Evolutionary conservation across 2,888 invertebrate species (phyloP).

Genomic region (Drosophila merina): DNA sequence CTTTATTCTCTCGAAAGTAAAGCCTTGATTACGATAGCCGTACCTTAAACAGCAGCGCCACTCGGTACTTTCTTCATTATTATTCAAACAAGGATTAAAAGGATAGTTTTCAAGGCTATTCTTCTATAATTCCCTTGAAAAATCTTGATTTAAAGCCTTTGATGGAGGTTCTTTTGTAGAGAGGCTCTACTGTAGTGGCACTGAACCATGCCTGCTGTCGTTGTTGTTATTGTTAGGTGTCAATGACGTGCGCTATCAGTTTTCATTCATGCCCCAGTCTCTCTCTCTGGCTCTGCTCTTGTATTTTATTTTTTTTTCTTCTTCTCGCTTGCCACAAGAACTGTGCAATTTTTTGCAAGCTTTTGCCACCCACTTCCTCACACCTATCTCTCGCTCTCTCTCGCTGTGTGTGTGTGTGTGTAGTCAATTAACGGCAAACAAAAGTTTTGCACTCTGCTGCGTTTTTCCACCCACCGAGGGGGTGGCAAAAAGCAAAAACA

Average conservation of each 20-base stretch:
- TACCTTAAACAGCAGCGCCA: too few relatives aligned
- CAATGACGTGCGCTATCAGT: slow-evolving; percentile 77
- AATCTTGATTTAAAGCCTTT: too few relatives aligned
- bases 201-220: slow-evolving; percentile 22
- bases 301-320: not conserved
- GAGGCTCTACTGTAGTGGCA: slow-evolving; percentile 14
- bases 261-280: slow-evolving; percentile 68
- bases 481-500: slow-evolving; percentile 43
- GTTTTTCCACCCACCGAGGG: slow-evolving; percentile 19
- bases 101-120: too few relatives aligned
- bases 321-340: slow-evolving; percentile 3
- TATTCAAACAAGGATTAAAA: too few relatives aligned
- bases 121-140: too few relatives aligned
- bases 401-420: slow-evolving; percentile 49
- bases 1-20: too few relatives aligned
- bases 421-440: slow-evolving; percentile 75
- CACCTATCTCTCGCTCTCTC: slow-evolving; percentile 6
- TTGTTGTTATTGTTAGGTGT: slow-evolving; percentile 60
- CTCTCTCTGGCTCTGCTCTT: slow-evolving; percentile 8
- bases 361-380: slow-evolving; percentile 1
- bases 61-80: too few relatives aligned
- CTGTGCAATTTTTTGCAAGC: not conserved
- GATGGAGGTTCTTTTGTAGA: too few relatives aligned
- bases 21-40: too few relatives aligned
- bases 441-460: slow-evolving; percentile 52